Percentiles rank a stretch among this genome's conserved stretches.
These are phyloP conservation scores for Ophion costatus DNA, from an alignment of 2,888 invertebrate species.

Conservation along the genomic window DNA sequence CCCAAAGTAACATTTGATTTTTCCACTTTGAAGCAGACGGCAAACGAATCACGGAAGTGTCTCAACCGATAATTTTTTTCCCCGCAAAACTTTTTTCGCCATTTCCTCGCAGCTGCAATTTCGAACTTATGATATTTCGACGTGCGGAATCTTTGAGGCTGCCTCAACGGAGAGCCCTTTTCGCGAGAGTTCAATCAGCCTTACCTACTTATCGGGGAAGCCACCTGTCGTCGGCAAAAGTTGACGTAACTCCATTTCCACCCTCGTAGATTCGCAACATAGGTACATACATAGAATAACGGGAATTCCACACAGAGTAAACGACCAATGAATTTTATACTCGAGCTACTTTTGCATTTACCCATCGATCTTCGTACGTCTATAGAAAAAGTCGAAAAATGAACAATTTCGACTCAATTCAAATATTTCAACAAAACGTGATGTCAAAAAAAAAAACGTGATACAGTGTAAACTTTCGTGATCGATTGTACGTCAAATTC, in stretches of 20 bases:
- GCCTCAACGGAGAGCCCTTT: background rate
- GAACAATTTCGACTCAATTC: no score
- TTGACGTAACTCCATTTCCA: conserved; percentile 32
- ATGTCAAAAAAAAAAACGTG: no score
- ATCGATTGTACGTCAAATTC: no score
- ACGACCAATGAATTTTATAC: no score
- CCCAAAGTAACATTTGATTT: no score
- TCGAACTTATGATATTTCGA: background rate
- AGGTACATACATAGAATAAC: background rate
- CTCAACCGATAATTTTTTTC: background rate
- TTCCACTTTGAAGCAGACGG: no score
- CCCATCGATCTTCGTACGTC: no score
- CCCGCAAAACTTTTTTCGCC: background rate
- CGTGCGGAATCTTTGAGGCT: background rate
- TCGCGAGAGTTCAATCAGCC: conserved; percentile 36
- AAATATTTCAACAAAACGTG: no score
- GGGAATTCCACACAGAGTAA: background rate
- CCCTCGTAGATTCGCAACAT: background rate
- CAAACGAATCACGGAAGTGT: background rate
- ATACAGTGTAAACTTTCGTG: no score
- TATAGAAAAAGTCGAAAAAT: no score
- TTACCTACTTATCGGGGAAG: background rate
- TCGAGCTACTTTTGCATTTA: no score
- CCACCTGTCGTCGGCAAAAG: conserved; percentile 19
- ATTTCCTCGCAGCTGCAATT: background rate